A percentile compares a stretch with the other conserved stretches of the same genome.
Evolutionary conservation across 2,113 vertebrate species (phyloP).

Genomic region (Antennarius striatus): DNA sequence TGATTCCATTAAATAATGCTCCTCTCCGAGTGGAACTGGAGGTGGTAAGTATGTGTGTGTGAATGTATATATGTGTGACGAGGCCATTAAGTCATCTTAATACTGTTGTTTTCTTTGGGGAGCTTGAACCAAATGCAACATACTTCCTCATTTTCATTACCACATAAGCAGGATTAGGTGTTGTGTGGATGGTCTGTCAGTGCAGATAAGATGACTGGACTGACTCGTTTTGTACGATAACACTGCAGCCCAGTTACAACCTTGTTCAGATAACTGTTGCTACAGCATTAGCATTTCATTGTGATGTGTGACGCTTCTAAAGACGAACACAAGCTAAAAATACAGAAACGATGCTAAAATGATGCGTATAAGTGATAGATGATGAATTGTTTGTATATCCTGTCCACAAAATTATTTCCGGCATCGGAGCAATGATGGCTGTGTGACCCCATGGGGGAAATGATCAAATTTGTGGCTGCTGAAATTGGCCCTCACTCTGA

Average conservation of each 20-base stretch:
- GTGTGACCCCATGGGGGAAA: constrained; percentile 6
- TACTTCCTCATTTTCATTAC: constrained; percentile 56
- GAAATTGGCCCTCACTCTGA: constrained; percentile 7
- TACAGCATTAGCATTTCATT: constrained; percentile 13
- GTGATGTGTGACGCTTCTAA: not conserved
- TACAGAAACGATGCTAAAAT: constrained; percentile 13
- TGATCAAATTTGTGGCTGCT: constrained; percentile 20
- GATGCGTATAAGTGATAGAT: constrained; percentile 5
- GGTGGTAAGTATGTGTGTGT: constrained; percentile 21
- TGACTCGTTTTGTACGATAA: constrained; percentile 56
- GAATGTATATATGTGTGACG: constrained; percentile 1
- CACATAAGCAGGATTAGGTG: constrained; percentile 60
- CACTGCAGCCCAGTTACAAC: constrained; percentile 20
- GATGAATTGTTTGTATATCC: constrained; percentile 29
- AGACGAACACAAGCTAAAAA: not conserved
- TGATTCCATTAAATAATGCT: constrained; percentile 62
- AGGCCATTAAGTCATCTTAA: constrained; percentile 57
- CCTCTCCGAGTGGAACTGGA: constrained; percentile 38
- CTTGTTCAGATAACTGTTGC: constrained; percentile 14
- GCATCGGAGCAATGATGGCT: not conserved
- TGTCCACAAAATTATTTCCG: constrained; percentile 24
- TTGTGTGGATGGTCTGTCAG: constrained; percentile 47
- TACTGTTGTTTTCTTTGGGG: constrained; percentile 45
- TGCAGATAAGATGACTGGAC: constrained; percentile 54
- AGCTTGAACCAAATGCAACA: constrained; percentile 26